These are phyloP conservation scores for Drosophila biarmipes DNA, from an alignment of 1,140 invertebrate species.

Conservation along the genomic window DNA sequence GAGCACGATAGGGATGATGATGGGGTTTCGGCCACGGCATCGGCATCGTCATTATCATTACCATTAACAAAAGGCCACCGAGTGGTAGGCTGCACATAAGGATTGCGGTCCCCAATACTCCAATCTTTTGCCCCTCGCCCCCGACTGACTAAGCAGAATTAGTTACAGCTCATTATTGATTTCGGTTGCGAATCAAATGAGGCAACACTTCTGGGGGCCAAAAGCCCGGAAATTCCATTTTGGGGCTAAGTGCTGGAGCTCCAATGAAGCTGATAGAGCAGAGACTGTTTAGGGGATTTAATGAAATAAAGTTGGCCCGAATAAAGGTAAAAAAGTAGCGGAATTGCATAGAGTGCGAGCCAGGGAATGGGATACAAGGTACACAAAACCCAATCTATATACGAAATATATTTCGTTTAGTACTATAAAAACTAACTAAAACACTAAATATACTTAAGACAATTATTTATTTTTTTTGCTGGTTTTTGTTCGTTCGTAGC, in stretches of 20 bases:
- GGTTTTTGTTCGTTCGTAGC: no score
- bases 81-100: constrained; percentile 6
- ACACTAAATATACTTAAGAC: no score
- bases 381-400: no score
- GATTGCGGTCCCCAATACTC: neutral
- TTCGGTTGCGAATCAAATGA: constrained; percentile 50
- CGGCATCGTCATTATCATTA: constrained; percentile 38
- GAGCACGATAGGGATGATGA: constrained; percentile 18
- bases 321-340: neutral
- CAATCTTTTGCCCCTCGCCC: constrained; percentile 9
- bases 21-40: constrained; percentile 12
- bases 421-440: no score
- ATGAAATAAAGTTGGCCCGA: constrained; percentile 7
- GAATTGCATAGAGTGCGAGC: no score
- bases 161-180: constrained; percentile 58
- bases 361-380: neutral
- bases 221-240: constrained; percentile 11
- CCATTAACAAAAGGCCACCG: constrained; percentile 41
- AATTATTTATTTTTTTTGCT: no score
- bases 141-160: constrained; percentile 56
- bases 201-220: constrained; percentile 16
- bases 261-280: neutral
- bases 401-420: no score
- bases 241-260: neutral
- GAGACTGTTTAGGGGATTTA: neutral